Base-by-base conservation (phyloP, 2,113 vertebrate genomes). In the Oreochromis aureus region DNA sequence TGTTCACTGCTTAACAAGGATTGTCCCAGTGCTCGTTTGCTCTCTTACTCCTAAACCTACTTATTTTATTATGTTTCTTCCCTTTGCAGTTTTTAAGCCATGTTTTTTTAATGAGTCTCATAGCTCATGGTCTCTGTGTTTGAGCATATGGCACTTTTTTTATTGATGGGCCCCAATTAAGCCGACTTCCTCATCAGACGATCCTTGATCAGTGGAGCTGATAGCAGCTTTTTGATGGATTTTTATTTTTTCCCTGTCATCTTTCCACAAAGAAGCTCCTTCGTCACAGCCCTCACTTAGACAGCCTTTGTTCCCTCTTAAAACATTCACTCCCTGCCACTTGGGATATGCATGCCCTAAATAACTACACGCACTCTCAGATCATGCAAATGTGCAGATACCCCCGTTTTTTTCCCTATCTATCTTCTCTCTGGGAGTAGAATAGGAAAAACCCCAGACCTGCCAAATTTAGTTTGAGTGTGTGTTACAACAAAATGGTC, bases 161-260 rank as follows among this genome's bases (percentile, higher is more conserved):
- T 84, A 92, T 92, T 92, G 94, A 94, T 92, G 94, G 88, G 54
- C 80, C 36, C 87, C 88, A 94, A 91, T 94, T 92, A 94, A 90
- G 85, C 87, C 3, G 61, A 88, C 91, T 89, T 92, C 90, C 91
- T 91, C 90, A 84, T 92, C 89, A 80, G 78, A 80, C 46, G 12
- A 54, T 63, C 61, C 92, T 89, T 92, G 88, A 91, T 95, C 92
- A 92, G 59, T 85, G 87, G 84, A 93, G 93, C 93, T 90, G 90
- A 93, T 91, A 78, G 91, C 84, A 39, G 48, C 3, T 9, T 61
- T 87, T 80, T 90, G 91, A 94, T 91, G 90, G 91, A 88, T 88
- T 87, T 78, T 11, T 22, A 66, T 61, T 82, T 81, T 89, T 82
- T 78, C 61, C 78, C 48, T 89, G 87, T 91, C 89, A 85, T 91